A percentile compares a stretch with the other conserved stretches of the same genome.
These are phyloP conservation scores for Agrochola lychnidis DNA, from an alignment of 2,888 invertebrate species.

Conservation along the genomic window DNA sequence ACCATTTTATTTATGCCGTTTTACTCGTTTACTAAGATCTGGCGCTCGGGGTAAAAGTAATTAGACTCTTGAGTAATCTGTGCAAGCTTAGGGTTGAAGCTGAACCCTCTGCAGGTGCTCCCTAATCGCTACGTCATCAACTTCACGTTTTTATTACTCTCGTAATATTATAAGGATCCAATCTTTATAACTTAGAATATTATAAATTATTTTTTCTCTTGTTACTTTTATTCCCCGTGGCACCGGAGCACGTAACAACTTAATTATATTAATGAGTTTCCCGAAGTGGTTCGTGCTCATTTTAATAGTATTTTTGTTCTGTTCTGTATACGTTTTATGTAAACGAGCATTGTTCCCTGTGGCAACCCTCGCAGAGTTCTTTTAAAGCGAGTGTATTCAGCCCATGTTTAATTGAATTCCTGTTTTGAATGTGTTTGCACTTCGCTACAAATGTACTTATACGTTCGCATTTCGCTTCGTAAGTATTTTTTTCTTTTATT, in stretches of 20 bases:
- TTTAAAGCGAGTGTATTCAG: slow-evolving; percentile 61
- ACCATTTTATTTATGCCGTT: slow-evolving; percentile 41
- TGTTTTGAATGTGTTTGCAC: slow-evolving; percentile 58
- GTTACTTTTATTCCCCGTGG: slow-evolving; percentile 58
- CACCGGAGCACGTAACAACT: slow-evolving; percentile 65
- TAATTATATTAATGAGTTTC: slow-evolving; percentile 76
- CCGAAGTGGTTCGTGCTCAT: slow-evolving; percentile 66
- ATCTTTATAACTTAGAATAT: slow-evolving; percentile 55
- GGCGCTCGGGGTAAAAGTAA: slow-evolving; percentile 17
- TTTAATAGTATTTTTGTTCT: slow-evolving; percentile 68
- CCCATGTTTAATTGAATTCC: slow-evolving; percentile 69
- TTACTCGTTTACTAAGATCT: slow-evolving; percentile 20
- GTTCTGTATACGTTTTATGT: slow-evolving; percentile 57
- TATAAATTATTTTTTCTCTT: slow-evolving; percentile 59
- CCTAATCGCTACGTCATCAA: slow-evolving; percentile 49
- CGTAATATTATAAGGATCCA: slow-evolving; percentile 36
- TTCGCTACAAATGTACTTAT: slow-evolving; percentile 38
- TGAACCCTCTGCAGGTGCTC: slow-evolving; percentile 36
- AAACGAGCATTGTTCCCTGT: slow-evolving; percentile 56
- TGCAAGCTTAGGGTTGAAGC: slow-evolving; percentile 4
- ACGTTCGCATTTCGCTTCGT: slow-evolving; percentile 26
- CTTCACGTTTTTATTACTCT: slow-evolving; percentile 63
- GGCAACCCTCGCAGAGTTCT: slow-evolving; percentile 52
- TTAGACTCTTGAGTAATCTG: slow-evolving; percentile 16
- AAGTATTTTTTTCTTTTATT: slow-evolving; percentile 15